A percentile compares a stretch with the other conserved stretches of the same genome.
Evolutionary conservation across 2,113 vertebrate genomes (phyloP).

Genomic region (Mastomys coucha): DNA sequence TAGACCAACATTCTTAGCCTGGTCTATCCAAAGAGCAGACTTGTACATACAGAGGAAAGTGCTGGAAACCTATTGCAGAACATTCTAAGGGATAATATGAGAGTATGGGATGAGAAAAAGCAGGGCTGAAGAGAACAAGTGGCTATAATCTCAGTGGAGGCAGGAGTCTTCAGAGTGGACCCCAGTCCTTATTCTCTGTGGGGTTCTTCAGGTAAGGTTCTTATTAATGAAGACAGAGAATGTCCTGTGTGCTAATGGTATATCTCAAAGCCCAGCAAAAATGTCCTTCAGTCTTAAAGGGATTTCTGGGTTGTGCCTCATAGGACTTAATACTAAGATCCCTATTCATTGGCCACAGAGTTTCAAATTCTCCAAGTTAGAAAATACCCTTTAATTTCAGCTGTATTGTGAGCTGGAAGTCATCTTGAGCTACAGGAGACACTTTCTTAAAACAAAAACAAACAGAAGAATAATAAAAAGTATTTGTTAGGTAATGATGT

Average conservation of each 20-base stretch:
- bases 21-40: no score
- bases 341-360: background rate
- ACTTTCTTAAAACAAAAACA: background rate
- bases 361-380: background rate
- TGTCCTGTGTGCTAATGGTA: background rate
- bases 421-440: background rate
- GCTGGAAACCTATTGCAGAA: no score
- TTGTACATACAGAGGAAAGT: no score
- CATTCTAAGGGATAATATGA: no score
- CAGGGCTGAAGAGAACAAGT: background rate
- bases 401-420: background rate
- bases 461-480: background rate
- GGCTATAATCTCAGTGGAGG: background rate
- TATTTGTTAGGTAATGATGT: background rate
- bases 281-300: background rate
- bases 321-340: background rate
- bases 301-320: background rate
- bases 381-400: background rate
- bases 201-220: background rate
- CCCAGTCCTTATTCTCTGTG: background rate
- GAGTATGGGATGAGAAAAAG: background rate
- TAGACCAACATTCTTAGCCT: no score
- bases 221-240: background rate
- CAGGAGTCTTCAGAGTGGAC: background rate
- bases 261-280: background rate